Percentiles rank a stretch among this genome's conserved stretches.
Evolutionary conservation across 2,888 invertebrate genomes (phyloP).

Genomic region (Julus scanicus): DNA sequence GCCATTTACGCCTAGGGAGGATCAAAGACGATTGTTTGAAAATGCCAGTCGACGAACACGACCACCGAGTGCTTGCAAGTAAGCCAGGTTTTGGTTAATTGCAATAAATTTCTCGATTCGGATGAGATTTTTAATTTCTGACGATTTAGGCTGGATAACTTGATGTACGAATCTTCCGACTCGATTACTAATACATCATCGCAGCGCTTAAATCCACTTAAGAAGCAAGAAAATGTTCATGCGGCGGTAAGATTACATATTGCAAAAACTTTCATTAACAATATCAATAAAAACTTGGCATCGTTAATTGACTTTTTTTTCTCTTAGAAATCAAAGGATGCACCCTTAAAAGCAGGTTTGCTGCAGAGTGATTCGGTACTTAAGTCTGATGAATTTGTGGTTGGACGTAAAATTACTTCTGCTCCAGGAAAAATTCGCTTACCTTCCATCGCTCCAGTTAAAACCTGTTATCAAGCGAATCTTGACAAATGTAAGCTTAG

Average conservation of each 20-base stretch:
- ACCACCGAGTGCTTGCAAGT: constrained; percentile 76
- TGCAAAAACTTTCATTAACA: not conserved
- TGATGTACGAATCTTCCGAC: not conserved
- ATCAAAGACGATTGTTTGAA: constrained; percentile 81
- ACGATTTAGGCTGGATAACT: not conserved
- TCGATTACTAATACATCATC: not conserved
- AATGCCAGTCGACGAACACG: constrained; percentile 70
- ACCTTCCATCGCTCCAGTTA: not conserved
- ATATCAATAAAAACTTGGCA: not conserved
- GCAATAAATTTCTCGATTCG: not conserved
- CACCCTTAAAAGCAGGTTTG: not conserved
- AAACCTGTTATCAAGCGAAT: not conserved
- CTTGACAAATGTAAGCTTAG: not conserved
- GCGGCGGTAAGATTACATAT: not conserved
- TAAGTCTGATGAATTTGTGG: not conserved
- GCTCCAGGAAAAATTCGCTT: constrained; percentile 41
- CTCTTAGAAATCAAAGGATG: not conserved
- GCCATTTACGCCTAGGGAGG: constrained; percentile 87
- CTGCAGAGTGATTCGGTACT: not conserved
- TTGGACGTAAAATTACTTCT: constrained; percentile 37
- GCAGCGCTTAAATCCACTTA: not conserved
- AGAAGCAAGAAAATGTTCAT: not conserved
- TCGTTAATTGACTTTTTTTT: not conserved
- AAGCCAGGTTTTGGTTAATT: not conserved
- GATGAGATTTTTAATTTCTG: not conserved